phyloP scores from a whole-genome alignment of 2,888 invertebrate species.

The Melanophora roralis region DNA sequence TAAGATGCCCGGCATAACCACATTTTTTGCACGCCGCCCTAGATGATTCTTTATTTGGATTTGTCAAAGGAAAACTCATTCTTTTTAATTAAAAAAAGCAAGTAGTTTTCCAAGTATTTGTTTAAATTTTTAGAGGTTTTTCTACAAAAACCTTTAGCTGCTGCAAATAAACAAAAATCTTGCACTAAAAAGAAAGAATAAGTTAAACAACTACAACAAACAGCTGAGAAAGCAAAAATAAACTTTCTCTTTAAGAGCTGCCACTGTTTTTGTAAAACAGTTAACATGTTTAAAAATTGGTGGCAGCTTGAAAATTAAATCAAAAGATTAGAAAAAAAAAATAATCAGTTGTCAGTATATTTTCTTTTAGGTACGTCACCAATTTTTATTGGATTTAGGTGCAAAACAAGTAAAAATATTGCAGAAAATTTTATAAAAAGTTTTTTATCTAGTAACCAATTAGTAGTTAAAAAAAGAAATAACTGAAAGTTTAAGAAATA shows the following conservation, averaged over 20 bases:
- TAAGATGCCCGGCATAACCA: slow-evolving; percentile 96
- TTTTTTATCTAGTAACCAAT: too few relatives aligned
- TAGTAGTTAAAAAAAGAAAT: too few relatives aligned
- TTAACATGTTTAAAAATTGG: background rate
- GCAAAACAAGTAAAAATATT: slow-evolving; percentile 47
- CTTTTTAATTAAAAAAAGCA: too few relatives aligned
- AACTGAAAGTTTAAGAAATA: too few relatives aligned
- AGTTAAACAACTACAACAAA: slow-evolving; percentile 48
- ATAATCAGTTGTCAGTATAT: background rate
- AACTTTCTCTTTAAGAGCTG: slow-evolving; percentile 9
- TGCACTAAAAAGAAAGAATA: background rate
- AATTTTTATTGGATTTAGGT: slow-evolving; percentile 57
- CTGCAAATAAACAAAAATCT: slow-evolving; percentile 49
- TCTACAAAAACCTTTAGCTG: background rate
- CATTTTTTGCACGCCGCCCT: slow-evolving; percentile 95
- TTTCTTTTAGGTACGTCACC: slow-evolving; percentile 61
- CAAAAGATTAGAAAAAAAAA: background rate
- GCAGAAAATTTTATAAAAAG: slow-evolving; percentile 32
- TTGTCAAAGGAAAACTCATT: slow-evolving; percentile 75
- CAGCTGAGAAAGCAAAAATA: slow-evolving; percentile 40
- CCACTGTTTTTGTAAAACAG: background rate
- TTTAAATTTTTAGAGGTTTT: background rate
- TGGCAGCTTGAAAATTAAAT: background rate
- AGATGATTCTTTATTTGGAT: slow-evolving; percentile 83
- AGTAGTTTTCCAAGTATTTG: too few relatives aligned